A percentile compares a stretch with the other conserved stretches of the same genome.
Evolutionary conservation across 2,113 vertebrate species (phyloP).

Genomic region (Steatornis caripensis): DNA sequence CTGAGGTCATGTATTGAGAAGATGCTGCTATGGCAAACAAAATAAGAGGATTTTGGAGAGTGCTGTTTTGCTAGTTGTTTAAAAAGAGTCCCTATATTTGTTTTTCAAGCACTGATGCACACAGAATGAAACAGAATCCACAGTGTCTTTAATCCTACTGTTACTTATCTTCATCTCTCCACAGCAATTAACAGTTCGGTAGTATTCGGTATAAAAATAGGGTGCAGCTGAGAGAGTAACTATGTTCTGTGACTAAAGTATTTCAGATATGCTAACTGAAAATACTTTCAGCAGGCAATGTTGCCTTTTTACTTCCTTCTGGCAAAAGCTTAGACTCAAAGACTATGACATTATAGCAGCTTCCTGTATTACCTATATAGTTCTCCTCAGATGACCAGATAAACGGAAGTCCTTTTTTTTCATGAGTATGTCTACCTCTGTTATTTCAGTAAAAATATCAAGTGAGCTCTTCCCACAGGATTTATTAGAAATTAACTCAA

Average conservation of each 20-base stretch:
- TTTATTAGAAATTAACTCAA: neutral
- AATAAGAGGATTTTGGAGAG: slow-evolving; percentile 11
- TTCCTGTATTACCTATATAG: neutral
- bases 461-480: neutral
- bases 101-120: slow-evolving; percentile 2
- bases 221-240: neutral
- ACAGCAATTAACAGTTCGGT: neutral
- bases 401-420: neutral
- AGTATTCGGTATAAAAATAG: neutral
- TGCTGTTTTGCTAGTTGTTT: neutral
- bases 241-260: neutral
- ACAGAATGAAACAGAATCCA: neutral
- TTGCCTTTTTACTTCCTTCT: neutral
- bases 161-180: neutral
- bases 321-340: neutral
- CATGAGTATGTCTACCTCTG: neutral
- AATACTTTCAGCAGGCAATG: neutral
- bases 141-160: neutral
- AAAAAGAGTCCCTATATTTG: neutral
- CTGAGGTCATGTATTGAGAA: neutral
- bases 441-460: neutral
- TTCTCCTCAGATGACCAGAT: neutral
- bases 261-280: neutral
- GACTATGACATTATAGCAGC: neutral
- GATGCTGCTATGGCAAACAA: neutral